Evolutionary conservation across 2,888 invertebrate genomes (phyloP).

Genomic region (Ectobius pallidus): DNA sequence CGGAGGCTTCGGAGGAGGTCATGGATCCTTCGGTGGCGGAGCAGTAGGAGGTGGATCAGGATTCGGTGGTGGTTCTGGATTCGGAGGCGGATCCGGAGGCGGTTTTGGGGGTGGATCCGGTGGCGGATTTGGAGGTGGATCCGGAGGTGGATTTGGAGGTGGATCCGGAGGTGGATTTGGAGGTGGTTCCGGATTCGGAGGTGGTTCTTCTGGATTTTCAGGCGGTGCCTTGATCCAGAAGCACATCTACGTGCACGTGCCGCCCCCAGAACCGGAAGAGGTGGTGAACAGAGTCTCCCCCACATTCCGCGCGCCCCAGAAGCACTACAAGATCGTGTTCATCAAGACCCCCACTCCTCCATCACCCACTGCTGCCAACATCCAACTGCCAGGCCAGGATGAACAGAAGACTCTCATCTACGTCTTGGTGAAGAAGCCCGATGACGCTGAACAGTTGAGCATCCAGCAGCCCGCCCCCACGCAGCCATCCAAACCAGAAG

Average conservation of each 20-base stretch:
- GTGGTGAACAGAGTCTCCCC: slow-evolving; percentile 69
- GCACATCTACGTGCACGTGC: slow-evolving; percentile 90
- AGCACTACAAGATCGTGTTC: slow-evolving; percentile 92
- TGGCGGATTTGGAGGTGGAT: slow-evolving; percentile 35
- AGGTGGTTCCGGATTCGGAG: slow-evolving; percentile 22
- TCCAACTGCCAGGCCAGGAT: slow-evolving; percentile 75
- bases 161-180: slow-evolving; percentile 33
- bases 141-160: slow-evolving; percentile 35
- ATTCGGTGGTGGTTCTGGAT: slow-evolving; percentile 31
- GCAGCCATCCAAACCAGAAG: slow-evolving; percentile 87
- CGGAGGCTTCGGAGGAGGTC: slow-evolving; percentile 38
- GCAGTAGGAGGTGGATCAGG: slow-evolving; percentile 16
- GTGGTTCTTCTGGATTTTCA: slow-evolving; percentile 33
- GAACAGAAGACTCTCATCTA: slow-evolving; percentile 85
- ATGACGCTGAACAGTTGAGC: slow-evolving; percentile 80
- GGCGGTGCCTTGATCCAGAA: slow-evolving; percentile 69
- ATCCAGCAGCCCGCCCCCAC: slow-evolving; percentile 82
- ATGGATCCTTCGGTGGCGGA: slow-evolving; percentile 26
- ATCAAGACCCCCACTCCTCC: slow-evolving; percentile 89
- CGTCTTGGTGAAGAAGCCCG: slow-evolving; percentile 87
- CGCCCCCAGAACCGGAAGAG: slow-evolving; percentile 76
- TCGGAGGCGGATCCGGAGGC: slow-evolving; percentile 46
- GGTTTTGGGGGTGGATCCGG: slow-evolving; percentile 39
- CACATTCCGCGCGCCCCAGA: slow-evolving; percentile 70
- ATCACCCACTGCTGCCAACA: slow-evolving; percentile 80